A percentile compares a stretch with the other conserved stretches of the same genome.
Conservation (phyloP, 2,888 invertebrate species). For the Salticus scenicus region DNA sequence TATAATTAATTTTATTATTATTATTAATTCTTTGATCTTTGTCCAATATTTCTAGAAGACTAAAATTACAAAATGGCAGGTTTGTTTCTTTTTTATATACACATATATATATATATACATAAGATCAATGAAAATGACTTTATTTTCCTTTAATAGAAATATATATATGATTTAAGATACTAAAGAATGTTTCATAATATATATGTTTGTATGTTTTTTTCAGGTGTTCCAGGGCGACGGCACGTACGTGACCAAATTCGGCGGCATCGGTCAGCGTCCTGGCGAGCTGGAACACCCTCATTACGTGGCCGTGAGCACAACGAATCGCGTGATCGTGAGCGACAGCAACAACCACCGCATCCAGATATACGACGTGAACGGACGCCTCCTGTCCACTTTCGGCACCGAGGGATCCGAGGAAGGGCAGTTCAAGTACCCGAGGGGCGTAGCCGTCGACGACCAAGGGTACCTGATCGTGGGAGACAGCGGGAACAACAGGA, state of each 20-base stretch:
- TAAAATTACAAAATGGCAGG: no score
- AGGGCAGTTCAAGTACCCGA: constrained; percentile 98
- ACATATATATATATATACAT: no score
- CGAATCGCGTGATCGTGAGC: constrained; percentile 95
- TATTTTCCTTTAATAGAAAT: no score
- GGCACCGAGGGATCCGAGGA: constrained; percentile 95
- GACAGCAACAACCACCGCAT: constrained; percentile 98
- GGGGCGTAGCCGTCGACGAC: constrained; percentile 98
- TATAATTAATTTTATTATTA: no score
- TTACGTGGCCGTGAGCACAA: constrained; percentile 96
- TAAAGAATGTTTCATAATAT: no score
- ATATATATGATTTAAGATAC: no score
- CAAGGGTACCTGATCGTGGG: constrained; percentile 98
- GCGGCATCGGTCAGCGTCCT: constrained; percentile 89
- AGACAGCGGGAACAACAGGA: constrained; percentile 98
- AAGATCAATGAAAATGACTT: no score
- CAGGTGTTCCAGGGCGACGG: constrained; percentile 98
- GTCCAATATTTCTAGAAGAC: no score
- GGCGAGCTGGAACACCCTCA: constrained; percentile 98
- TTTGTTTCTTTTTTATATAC: no score
- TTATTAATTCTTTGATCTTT: no score
- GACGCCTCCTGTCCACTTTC: constrained; percentile 91
- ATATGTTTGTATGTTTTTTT: background rate
- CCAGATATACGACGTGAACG: constrained; percentile 96
- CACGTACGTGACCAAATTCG: constrained; percentile 97